Evolutionary conservation across 2,888 invertebrate species (phyloP).

Genomic region (Lasioglossum marginatum): DNA sequence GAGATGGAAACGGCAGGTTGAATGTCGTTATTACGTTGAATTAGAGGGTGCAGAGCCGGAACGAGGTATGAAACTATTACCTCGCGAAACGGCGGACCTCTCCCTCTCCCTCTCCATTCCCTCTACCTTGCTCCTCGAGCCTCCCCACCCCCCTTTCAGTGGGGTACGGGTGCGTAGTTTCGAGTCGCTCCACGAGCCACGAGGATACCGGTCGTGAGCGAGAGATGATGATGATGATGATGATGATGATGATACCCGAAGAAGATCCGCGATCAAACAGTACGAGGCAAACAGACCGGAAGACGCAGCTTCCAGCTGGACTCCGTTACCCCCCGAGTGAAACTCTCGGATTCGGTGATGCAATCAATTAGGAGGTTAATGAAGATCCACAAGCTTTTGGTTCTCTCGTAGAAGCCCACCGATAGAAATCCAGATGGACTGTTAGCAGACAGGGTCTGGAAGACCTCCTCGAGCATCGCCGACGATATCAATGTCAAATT

Average conservation of each 20-base stretch:
- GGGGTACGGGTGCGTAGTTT: constrained; percentile 63
- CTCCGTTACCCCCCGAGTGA: neutral
- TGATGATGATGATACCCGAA: constrained; percentile 45
- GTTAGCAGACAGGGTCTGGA: neutral
- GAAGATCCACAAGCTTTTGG: neutral
- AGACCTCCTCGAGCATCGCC: neutral
- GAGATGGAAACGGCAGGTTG: constrained; percentile 81
- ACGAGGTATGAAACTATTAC: constrained; percentile 85
- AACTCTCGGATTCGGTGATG: neutral
- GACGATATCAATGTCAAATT: neutral
- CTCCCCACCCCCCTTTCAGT: constrained; percentile 38
- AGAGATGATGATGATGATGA: constrained; percentile 41
- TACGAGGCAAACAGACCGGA: constrained; percentile 56
- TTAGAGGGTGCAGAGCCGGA: constrained; percentile 84
- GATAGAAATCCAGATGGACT: neutral
- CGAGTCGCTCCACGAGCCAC: constrained; percentile 62
- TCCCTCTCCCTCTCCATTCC: constrained; percentile 15
- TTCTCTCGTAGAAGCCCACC: neutral
- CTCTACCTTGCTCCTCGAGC: constrained; percentile 46
- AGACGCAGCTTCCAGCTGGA: constrained; percentile 27
- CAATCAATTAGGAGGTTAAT: neutral
- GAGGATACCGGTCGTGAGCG: constrained; percentile 58
- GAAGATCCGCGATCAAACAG: constrained; percentile 54
- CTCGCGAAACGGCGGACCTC: constrained; percentile 80
- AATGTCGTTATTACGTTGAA: constrained; percentile 84